Conservation (phyloP, 2,797 vertebrate genomes). For the Lepilemur ruficaudatus region DNA sequence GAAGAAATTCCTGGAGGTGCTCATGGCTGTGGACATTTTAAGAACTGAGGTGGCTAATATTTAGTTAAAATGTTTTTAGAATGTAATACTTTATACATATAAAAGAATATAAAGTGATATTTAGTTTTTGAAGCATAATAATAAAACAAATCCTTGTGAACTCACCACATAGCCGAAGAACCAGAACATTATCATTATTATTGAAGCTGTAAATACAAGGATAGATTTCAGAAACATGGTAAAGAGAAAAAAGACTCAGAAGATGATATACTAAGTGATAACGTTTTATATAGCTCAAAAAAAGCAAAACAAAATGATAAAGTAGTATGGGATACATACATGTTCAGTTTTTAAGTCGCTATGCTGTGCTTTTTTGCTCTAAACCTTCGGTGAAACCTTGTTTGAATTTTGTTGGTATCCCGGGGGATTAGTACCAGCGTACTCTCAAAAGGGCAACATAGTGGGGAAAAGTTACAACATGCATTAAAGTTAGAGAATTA, state of each 20-base stretch:
- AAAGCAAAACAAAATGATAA: background rate
- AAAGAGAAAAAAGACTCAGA: background rate
- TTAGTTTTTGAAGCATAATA: conserved; percentile 1
- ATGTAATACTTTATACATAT: background rate
- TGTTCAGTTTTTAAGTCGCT: conserved; percentile 5
- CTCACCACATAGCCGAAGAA: background rate
- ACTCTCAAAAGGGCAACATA: background rate
- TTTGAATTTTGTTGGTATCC: background rate
- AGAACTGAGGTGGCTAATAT: background rate
- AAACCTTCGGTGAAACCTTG: background rate
- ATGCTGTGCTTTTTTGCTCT: background rate
- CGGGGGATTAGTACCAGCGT: background rate
- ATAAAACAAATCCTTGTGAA: background rate
- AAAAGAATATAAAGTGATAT: background rate
- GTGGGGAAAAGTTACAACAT: background rate
- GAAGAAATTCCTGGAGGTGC: background rate
- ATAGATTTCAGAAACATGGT: background rate
- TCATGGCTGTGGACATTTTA: background rate
- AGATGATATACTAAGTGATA: background rate
- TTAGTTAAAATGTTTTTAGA: background rate
- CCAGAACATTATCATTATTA: background rate
- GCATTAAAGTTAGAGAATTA: background rate
- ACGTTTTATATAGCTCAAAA: background rate
- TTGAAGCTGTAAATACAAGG: background rate
- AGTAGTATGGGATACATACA: background rate